Percentiles rank a stretch among this genome's conserved stretches.
Conservation (phyloP, 2,797 vertebrate species). For the Acanthiza pusilla region DNA sequence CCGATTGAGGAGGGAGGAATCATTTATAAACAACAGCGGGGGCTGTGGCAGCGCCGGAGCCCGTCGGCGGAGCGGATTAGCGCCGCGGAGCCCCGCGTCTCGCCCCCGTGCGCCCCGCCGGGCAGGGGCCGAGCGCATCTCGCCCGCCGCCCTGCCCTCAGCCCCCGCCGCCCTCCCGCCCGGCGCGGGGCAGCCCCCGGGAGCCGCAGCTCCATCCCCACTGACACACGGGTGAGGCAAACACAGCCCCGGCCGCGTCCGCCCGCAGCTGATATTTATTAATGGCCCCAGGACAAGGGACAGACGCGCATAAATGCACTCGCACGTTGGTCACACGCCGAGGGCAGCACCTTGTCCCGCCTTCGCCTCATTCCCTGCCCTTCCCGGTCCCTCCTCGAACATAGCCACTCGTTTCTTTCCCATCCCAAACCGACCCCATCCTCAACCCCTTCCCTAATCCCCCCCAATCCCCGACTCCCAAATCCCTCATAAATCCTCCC, state of each 20-base stretch:
- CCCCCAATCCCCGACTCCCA: not conserved
- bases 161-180: too few species aligned
- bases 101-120: not conserved
- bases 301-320: not conserved
- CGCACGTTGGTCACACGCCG: not conserved
- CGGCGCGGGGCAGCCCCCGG: not conserved
- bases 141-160: not conserved
- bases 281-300: not conserved
- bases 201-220: not conserved
- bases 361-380: not conserved
- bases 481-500: slow-evolving; percentile 41
- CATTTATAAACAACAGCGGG: not conserved
- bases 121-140: not conserved
- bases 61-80: not conserved
- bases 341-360: not conserved
- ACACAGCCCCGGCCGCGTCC: not conserved
- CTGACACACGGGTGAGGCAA: not conserved
- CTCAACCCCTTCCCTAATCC: not conserved
- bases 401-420: not conserved
- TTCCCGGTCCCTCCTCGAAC: not conserved
- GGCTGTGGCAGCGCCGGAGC: not conserved
- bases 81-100: not conserved
- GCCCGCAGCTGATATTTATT: not conserved
- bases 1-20: not conserved
- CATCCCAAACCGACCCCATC: not conserved